Conservation (phyloP, 2,113 vertebrate genomes). For the Corydoras sp. region DNA sequence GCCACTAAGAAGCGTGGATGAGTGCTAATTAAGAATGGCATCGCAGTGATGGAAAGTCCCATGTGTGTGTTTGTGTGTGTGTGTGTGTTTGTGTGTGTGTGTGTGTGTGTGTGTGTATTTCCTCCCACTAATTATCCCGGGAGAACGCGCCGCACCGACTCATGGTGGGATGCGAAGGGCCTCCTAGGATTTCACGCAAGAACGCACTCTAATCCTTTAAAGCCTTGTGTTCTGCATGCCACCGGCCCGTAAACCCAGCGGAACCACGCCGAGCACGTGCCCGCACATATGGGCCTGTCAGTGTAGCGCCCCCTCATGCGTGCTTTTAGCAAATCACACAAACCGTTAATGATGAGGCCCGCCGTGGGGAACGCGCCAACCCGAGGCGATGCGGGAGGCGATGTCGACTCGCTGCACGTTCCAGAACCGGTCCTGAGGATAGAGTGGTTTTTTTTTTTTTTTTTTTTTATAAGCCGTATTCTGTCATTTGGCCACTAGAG, state of each 20-base stretch:
- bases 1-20: constrained; percentile 28
- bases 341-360: no score
- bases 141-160: constrained; percentile 54
- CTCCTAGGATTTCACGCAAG: constrained; percentile 57
- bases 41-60: constrained; percentile 40
- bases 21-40: constrained; percentile 57
- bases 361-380: no score
- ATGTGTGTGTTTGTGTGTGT: constrained; percentile 11
- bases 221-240: constrained; percentile 27
- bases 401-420: no score
- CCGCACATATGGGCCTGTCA: neutral
- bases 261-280: constrained; percentile 1
- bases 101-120: constrained; percentile 30
- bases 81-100: constrained; percentile 10
- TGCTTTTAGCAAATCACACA: no score
- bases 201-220: constrained; percentile 43
- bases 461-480: no score
- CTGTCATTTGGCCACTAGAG: no score
- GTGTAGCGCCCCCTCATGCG: neutral
- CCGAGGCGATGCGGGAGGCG: no score
- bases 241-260: constrained; percentile 19
- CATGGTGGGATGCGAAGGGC: constrained; percentile 42
- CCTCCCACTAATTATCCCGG: constrained; percentile 41
- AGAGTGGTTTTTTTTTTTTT: no score
- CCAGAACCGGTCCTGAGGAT: no score